Base-by-base conservation (phyloP, 2,113 vertebrate species). In the Indicator maculatus region DNA sequence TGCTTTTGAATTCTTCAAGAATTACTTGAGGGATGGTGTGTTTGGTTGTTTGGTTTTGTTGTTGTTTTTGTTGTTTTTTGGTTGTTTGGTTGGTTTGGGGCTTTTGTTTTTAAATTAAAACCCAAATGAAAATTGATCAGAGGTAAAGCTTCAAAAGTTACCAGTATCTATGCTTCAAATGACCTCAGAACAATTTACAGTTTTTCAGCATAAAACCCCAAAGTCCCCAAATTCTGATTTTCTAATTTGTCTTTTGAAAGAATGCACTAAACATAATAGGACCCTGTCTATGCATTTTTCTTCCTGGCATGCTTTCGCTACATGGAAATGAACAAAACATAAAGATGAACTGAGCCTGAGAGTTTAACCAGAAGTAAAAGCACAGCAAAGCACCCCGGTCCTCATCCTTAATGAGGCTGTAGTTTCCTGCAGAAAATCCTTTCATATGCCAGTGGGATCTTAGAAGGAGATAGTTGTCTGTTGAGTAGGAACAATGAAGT, bases 401-500 rank as follows among this genome's bases (percentile, higher is more conserved):
- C 52, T 89, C 64, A 19, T 47, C 30, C 23, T 58, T 70, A 4
- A 5, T 44, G n/a, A 39, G 60, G 30, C 24, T 83, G 36, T 74
- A 39, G 76, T 83, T 95, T 90, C 45, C 41, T 77, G 85, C 16
- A 70, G 64, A 79, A 94, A 76, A 80, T 63, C 80, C 71, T 85
- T 82, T 65, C 36, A 28, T 56, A 74, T 91, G 67, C 74, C 74
- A 13, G 27, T 95, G 92, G 50, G 63, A 44, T 89, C 87, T 66
- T 67, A 69, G 64, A 85, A 78, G 44, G 53, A 26, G 64, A 85
- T 61, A 87, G 87, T 65, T 53, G 88, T 89, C 85, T 91, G 85
- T 66, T 91, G 88, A 96, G 75, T 66, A 86, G 72, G 45, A 89
- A 69, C 41, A 70, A 44, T 70, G 69, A 71, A 96, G 74, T 36